phyloP scores from a whole-genome alignment of 30 jellyfish, hydroid and myxozoan genomes.

The Pelagia noctiluca region DNA sequence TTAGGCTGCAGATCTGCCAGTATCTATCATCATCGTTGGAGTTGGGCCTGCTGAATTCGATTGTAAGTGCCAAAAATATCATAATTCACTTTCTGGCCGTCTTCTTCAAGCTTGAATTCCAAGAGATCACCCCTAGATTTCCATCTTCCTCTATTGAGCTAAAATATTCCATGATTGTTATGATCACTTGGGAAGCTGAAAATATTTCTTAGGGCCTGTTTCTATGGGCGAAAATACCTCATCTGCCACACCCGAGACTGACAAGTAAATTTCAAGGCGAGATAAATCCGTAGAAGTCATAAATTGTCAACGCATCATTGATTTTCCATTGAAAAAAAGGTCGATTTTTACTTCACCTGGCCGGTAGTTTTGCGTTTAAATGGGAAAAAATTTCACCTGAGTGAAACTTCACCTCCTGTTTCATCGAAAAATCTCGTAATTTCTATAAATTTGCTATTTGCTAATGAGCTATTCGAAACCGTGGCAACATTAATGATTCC shows the following conservation, averaged over 20 bases:
- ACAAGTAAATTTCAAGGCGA: no score
- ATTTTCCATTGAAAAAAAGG: no score
- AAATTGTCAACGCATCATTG: no score
- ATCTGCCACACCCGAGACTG: background rate
- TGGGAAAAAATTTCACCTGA: no score
- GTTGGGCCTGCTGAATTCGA: conserved; percentile 92
- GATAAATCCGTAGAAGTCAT: no score
- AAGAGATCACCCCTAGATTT: background rate
- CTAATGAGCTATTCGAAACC: no score
- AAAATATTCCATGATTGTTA: background rate
- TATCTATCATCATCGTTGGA: conserved; percentile 91
- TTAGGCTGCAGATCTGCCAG: conserved; percentile 87
- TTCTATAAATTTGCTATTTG: no score
- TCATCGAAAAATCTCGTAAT: no score
- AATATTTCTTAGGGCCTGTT: background rate
- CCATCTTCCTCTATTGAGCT: background rate
- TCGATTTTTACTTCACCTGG: no score
- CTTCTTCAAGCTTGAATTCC: background rate
- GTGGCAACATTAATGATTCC: no score
- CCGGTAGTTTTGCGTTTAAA: no score
- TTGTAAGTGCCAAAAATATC: conserved; percentile 17
- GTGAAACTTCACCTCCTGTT: no score
- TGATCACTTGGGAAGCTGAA: background rate
- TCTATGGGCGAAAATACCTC: background rate
- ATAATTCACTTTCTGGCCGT: background rate